Evolutionary conservation across 2,113 vertebrate species (phyloP), one percentile per base, ranked within the genome.

Genomic region (Sitta europaea): DNA sequence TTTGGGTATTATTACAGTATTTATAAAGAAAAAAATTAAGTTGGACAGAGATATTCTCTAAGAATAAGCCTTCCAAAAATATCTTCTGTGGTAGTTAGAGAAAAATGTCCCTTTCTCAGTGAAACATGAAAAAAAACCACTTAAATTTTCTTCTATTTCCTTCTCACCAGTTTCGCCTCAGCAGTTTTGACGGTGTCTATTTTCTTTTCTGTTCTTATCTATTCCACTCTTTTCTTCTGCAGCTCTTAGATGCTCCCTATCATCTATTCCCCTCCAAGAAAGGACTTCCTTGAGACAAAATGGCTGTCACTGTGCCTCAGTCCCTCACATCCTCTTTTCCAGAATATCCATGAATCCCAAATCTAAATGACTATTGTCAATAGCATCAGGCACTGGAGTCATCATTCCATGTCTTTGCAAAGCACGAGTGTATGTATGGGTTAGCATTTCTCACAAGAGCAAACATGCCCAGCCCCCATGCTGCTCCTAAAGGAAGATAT

Each of bases 391-490:
- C 24, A 31, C 5, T 2, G 55, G 31, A 70, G 36, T 40, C 27
- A 51, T 12, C 14, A 36, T 8, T 4, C 12, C 5, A 7, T 12
- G 20, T 38, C 20, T 50, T 63, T 58, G 35, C 28, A 42, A 78
- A 78, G 13, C 36, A 68, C 2, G 3, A 48, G 2, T 8, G 8
- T 33, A 6, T 38, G 22, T 17, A 58, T 20, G 2, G 5, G 10
- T 35, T 77, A 73, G 4, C 27, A 38, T 6, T 33, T 70, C 38
- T 45, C 22, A 53, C 0, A 1, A 5, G 21, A 88, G 10, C 10
- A 66, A 43, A 61, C 27, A 22, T 0, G 2, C 5, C 8, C 17
- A 50, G 25, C 7, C 14, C 51, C 38, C 5, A 16, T 3, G 8
- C 7, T 2, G 3, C 22, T 58, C 15, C 14, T 29, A 27, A 74